Percentiles rank a stretch among this genome's conserved stretches.
Evolutionary conservation across 1,140 invertebrate species (phyloP).

Genomic region (Psix sp.): DNA sequence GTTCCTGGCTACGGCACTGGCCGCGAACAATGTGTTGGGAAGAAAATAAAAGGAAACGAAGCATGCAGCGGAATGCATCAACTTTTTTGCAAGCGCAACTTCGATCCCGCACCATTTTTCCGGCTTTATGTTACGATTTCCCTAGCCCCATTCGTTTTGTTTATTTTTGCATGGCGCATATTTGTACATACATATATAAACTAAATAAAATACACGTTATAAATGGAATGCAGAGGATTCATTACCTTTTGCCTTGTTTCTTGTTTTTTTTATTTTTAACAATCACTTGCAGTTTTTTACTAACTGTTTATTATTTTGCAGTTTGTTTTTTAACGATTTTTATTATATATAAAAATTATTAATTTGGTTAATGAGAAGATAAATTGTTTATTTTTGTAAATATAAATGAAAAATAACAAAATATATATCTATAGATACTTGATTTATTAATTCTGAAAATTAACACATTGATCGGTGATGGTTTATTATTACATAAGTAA

Average conservation of each 20-base stretch:
- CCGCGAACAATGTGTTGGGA: background rate
- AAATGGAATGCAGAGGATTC: conserved; percentile 35
- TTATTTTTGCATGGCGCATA: conserved; percentile 40
- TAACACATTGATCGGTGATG: conserved; percentile 16
- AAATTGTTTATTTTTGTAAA: background rate
- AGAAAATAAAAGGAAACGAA: conserved; percentile 37
- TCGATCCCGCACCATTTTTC: conserved; percentile 37
- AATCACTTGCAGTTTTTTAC: conserved; percentile 4
- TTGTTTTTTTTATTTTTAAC: conserved; percentile 4
- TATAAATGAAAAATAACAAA: background rate
- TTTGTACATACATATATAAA: conserved; percentile 44
- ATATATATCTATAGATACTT: conserved; percentile 27
- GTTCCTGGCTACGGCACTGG: conserved; percentile 41
- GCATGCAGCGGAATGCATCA: conserved; percentile 37
- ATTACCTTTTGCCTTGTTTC: conserved; percentile 24
- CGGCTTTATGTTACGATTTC: conserved; percentile 31
- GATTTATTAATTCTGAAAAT: background rate
- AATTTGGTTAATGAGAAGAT: no score
- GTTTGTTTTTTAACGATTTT: conserved; percentile 7
- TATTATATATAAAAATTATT: conserved; percentile 6
- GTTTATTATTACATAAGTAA: conserved; percentile 1
- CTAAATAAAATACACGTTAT: conserved; percentile 42
- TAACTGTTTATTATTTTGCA: conserved; percentile 10
- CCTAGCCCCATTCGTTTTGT: conserved; percentile 21
- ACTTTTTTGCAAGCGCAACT: conserved; percentile 32